phyloP scores from a whole-genome alignment of 1,140 invertebrate genomes.

The Anastrepha ludens region DNA sequence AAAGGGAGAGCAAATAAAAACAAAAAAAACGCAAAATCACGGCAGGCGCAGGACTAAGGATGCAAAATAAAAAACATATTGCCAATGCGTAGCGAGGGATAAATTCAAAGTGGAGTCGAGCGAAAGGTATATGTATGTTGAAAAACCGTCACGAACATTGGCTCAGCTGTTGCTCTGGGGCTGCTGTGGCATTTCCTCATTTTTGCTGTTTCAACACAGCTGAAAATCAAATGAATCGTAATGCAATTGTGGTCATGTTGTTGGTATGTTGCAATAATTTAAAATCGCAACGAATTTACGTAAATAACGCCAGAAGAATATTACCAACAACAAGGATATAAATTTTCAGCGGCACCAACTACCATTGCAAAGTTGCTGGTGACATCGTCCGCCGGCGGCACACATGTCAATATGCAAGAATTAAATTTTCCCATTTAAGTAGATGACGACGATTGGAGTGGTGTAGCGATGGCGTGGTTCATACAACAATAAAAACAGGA shows the following conservation, averaged over 20 bases:
- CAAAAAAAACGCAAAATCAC: neutral
- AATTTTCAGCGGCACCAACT: neutral
- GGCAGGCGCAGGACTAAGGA: neutral
- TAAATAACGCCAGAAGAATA: conserved; percentile 18
- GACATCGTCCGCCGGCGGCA: conserved; percentile 5
- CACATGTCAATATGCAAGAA: conserved; percentile 61
- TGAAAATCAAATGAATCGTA: conserved; percentile 34
- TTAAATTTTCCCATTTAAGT: conserved; percentile 69
- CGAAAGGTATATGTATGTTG: neutral
- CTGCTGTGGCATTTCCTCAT: conserved; percentile 15
- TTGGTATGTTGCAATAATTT: conserved; percentile 46
- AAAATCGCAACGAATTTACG: conserved; percentile 8
- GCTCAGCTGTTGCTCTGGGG: conserved; percentile 28
- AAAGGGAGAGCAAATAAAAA: no score
- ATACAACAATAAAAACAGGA: neutral
- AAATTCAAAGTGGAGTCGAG: neutral
- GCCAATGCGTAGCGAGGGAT: neutral
- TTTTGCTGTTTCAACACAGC: conserved; percentile 4
- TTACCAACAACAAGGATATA: neutral
- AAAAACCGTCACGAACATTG: conserved; percentile 19
- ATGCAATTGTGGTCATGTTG: conserved; percentile 44
- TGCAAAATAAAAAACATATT: neutral
- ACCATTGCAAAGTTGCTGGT: neutral
- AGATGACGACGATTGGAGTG: neutral
- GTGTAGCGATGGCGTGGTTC: neutral